Percentiles rank a stretch among this genome's conserved stretches.
Evolutionary conservation across 2,797 vertebrate species (phyloP).

Genomic region (Esox lucius): DNA sequence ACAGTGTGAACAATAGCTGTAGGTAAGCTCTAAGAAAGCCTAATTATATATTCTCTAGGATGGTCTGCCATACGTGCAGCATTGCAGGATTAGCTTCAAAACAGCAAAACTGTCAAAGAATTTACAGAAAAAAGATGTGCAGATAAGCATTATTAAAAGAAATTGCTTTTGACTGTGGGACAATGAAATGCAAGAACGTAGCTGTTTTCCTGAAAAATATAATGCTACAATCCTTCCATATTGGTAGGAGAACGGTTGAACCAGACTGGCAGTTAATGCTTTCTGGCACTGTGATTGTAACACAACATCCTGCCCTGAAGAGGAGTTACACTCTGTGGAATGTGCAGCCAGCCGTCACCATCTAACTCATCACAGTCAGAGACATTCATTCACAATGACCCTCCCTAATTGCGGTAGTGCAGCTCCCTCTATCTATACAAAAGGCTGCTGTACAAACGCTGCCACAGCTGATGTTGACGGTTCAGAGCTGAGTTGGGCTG

Average conservation of each 20-base stretch:
- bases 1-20: too few species aligned
- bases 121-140: too few species aligned
- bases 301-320: background rate
- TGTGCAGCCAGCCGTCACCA: background rate
- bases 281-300: background rate
- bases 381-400: conserved; percentile 16
- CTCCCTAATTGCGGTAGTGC: conserved; percentile 50
- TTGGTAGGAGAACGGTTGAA: background rate
- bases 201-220: too few species aligned
- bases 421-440: conserved; percentile 67
- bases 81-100: too few species aligned
- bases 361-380: conserved; percentile 35
- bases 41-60: too few species aligned
- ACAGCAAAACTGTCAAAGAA: too few species aligned
- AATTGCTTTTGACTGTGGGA: too few species aligned
- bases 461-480: conserved; percentile 5
- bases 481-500: background rate
- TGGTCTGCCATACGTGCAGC: too few species aligned
- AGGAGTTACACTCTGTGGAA: background rate
- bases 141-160: too few species aligned
- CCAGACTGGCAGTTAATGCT: background rate
- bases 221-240: too few species aligned
- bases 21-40: too few species aligned
- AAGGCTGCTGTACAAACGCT: background rate
- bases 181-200: too few species aligned